phyloP scores from a whole-genome alignment of 2,113 vertebrate genomes.

The Seriola dumerili region DNA sequence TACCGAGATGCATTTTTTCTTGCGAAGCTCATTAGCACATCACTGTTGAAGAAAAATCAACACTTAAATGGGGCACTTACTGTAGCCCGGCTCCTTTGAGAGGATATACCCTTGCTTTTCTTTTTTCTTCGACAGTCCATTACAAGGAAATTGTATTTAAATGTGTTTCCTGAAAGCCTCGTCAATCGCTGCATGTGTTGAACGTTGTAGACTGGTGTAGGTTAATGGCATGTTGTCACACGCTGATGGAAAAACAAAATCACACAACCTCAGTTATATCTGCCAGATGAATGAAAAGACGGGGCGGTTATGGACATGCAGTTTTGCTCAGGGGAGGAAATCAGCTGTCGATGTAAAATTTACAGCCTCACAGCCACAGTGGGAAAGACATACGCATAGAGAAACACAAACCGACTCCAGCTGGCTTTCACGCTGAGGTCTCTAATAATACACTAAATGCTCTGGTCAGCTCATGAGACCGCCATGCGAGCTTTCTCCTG shows the following conservation, averaged over 20 bases:
- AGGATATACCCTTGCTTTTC: neutral
- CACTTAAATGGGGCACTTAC: constrained; percentile 67
- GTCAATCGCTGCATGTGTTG: constrained; percentile 20
- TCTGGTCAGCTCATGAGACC: constrained; percentile 33
- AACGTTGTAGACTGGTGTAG: constrained; percentile 28
- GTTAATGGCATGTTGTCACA: constrained; percentile 40
- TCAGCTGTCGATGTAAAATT: neutral
- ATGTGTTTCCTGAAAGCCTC: constrained; percentile 50
- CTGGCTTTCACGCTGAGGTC: constrained; percentile 10
- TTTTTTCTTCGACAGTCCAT: constrained; percentile 33
- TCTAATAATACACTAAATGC: constrained; percentile 36
- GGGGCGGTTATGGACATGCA: constrained; percentile 16
- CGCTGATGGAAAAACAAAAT: neutral
- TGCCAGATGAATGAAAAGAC: constrained; percentile 1
- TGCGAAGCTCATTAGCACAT: constrained; percentile 60
- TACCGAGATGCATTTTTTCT: constrained; percentile 41
- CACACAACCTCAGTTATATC: constrained; percentile 3
- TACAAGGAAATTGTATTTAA: constrained; percentile 57
- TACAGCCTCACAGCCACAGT: neutral
- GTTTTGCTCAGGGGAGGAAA: constrained; percentile 14
- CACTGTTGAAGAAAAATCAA: constrained; percentile 46
- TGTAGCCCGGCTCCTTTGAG: constrained; percentile 34
- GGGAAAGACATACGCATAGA: neutral
- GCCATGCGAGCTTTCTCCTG: constrained; percentile 18
- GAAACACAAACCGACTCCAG: neutral